These are phyloP conservation scores for Nemurella pictetii DNA, from an alignment of 2,888 invertebrate species.

Conservation along the genomic window DNA sequence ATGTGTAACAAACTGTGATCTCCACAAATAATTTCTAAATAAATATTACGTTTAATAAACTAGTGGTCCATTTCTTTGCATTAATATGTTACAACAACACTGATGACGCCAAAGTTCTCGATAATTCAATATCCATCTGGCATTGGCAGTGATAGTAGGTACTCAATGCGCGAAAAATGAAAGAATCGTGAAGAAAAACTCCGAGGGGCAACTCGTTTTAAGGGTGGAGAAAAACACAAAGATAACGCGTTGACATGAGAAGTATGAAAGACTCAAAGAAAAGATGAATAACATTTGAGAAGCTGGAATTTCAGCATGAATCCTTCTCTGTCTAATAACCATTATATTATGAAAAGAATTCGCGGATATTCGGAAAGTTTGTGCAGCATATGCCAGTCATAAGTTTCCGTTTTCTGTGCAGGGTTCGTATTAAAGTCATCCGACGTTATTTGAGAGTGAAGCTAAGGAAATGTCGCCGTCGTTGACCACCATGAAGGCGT, in stretches of 20 bases:
- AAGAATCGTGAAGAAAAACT: background rate
- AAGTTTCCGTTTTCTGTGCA: background rate
- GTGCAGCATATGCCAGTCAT: background rate
- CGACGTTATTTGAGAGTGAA: background rate
- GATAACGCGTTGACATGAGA: background rate
- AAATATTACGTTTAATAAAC: no score
- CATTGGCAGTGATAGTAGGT: no score
- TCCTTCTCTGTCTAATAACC: background rate
- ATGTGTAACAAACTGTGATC: no score
- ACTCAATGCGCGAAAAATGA: no score
- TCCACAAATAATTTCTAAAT: no score
- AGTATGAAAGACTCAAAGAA: background rate
- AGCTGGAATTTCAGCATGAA: background rate
- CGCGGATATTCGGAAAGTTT: background rate
- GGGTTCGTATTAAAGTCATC: background rate
- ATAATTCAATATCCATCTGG: no score
- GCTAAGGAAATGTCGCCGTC: background rate
- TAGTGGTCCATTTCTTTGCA: no score
- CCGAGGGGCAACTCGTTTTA: background rate
- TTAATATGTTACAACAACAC: no score
- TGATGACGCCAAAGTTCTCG: no score
- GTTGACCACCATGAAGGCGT: background rate
- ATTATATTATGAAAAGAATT: background rate
- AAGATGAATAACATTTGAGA: background rate
- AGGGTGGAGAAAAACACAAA: background rate